phyloP scores from a whole-genome alignment of 2,797 vertebrate species.

The Momotus momota region DNA sequence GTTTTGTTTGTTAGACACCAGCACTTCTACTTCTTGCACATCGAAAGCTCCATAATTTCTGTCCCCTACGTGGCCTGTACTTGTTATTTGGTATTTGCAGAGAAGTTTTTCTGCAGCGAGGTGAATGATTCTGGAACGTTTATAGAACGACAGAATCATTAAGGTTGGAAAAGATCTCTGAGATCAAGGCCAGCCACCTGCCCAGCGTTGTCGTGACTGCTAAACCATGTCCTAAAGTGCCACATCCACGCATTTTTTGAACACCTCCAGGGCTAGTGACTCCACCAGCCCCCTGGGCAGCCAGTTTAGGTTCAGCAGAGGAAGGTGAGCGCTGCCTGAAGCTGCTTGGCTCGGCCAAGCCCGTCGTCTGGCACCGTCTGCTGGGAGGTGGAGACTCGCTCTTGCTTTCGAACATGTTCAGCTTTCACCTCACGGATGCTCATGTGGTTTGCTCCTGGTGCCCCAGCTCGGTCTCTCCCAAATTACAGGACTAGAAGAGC shows the following conservation, averaged over 20 bases:
- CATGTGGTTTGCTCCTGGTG: fast-evolving
- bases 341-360: neutral
- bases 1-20: neutral
- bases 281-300: no score
- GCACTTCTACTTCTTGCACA: neutral
- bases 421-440: fast-evolving
- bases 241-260: no score
- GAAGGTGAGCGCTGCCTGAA: neutral
- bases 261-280: no score
- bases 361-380: fast-evolving
- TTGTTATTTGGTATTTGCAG: neutral
- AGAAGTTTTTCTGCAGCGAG: neutral
- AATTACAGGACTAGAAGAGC: neutral
- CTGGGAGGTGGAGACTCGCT: neutral
- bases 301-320: neutral
- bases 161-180: no score
- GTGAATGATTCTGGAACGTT: neutral
- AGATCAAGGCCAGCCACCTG: no score
- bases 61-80: fast-evolving
- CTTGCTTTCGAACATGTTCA: neutral
- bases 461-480: neutral
- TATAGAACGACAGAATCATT: no score
- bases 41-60: neutral
- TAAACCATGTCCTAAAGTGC: no score
- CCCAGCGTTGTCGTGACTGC: no score